phyloP scores from a whole-genome alignment of 2,113 vertebrate species.

The Tragulus kanchil region DNA sequence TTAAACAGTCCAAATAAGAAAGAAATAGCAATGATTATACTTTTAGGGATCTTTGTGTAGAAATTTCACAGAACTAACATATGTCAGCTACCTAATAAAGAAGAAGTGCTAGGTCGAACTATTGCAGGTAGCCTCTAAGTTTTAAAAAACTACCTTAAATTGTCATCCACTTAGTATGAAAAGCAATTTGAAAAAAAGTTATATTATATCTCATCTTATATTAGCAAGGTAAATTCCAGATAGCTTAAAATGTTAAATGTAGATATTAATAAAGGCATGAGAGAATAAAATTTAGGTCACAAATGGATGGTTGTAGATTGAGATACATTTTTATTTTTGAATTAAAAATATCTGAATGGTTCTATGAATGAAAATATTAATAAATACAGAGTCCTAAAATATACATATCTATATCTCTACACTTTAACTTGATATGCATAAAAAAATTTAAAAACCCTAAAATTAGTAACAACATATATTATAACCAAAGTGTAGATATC shows the following conservation, averaged over 20 bases:
- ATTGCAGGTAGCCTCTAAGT: background rate
- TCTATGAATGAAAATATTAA: background rate
- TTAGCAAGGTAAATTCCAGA: background rate
- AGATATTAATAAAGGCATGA: background rate
- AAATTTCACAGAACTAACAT: background rate
- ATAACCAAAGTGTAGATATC: background rate
- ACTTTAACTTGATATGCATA: background rate
- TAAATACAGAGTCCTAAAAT: background rate
- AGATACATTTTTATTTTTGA: background rate
- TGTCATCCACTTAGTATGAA: background rate
- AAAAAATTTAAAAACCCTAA: background rate
- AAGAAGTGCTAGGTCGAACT: background rate
- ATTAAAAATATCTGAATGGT: background rate
- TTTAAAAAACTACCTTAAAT: background rate
- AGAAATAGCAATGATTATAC: background rate
- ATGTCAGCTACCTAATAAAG: background rate
- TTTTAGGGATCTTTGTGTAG: background rate
- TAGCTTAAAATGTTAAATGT: background rate
- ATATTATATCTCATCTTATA: background rate
- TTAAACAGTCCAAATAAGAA: background rate
- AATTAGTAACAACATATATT: background rate
- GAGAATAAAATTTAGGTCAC: background rate
- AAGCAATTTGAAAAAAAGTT: background rate
- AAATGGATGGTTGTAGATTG: background rate
- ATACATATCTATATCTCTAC: background rate